Conservation (phyloP, 2,797 vertebrate genomes). For the Amblyraja radiata region DNA sequence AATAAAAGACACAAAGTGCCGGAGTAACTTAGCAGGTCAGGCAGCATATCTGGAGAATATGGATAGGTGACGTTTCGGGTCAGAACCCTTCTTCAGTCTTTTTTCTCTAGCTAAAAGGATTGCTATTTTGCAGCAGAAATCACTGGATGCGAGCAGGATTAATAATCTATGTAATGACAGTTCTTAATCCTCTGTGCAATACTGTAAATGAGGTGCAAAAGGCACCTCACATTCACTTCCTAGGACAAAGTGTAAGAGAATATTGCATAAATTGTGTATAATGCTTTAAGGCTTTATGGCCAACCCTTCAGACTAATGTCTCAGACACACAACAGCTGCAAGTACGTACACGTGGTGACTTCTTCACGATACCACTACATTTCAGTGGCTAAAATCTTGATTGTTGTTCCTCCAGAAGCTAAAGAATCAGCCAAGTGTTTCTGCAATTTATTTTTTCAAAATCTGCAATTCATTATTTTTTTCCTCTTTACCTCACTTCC, state of each 20-base stretch:
- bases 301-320: not conserved
- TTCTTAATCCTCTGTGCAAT: not conserved
- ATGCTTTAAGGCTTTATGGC: not conserved
- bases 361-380: not conserved
- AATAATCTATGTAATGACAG: not conserved
- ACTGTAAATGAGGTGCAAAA: not conserved
- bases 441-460: not conserved
- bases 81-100: too few relatives aligned
- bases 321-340: not conserved
- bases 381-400: not conserved
- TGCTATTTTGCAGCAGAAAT: not conserved
- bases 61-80: too few relatives aligned
- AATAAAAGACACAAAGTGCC: too few relatives aligned
- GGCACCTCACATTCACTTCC: not conserved
- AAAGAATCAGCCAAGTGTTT: not conserved
- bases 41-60: too few relatives aligned
- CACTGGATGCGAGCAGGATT: not conserved
- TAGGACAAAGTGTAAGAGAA: not conserved
- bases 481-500: not conserved
- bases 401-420: not conserved
- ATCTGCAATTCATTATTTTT: not conserved
- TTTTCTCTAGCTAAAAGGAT: not conserved
- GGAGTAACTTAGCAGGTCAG: too few relatives aligned
- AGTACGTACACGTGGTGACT: not conserved
- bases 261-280: not conserved